Evolutionary conservation across 2,113 vertebrate species (phyloP), one percentile per base, ranked within the genome.

Genomic region (Aix galericulata): DNA sequence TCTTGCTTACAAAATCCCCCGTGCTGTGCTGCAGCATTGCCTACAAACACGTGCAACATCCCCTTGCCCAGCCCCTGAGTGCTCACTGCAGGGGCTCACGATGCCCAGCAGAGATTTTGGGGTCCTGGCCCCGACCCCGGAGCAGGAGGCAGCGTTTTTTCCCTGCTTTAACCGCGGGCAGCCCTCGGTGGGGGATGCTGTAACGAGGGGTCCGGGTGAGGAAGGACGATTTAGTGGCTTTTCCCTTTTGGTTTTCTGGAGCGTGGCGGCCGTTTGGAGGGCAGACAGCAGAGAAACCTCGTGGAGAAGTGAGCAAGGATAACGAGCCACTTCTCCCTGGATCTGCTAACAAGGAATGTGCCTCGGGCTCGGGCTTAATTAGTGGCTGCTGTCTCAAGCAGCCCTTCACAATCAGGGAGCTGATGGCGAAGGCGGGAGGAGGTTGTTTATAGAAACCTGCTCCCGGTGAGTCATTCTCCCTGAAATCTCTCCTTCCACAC

Each of bases 361-460:
- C 93, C 64, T 67, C 20, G 38, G 86, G 93, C 82, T 76, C 4
- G 6, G 44, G 93, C 82, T 94, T 89, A 89, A 89, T 94, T 89
- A 92, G 77, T 34, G 48, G 40, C 34, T 78, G 81, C 86, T 46
- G 59, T 78, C 71, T 89, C 59, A 13, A 73, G 89, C 60, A n/a
- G 15, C 52, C 52, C 71, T 73, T 62, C 77, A 67, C 82, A 44
- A 82, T 52, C 52, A 86, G 1, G 26, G 81, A 82, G 93, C 81
- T 89, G 85, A 77, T 89, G 86, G 82, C 31, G 34, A 71, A 76
- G 84, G 84, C 83, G 10, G 71, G 86, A 76, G 93, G 93, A 94
- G 90, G 93, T 68, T 92, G 71, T 86, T 94, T 86, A 94, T 94
- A 91, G 93, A 48, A 88, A 86, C 86, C 82, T 67, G 55, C 80